Evolutionary conservation across 2,888 invertebrate genomes (phyloP), one percentile per base, ranked within the genome.

Genomic region (Orthosia cruda): DNA sequence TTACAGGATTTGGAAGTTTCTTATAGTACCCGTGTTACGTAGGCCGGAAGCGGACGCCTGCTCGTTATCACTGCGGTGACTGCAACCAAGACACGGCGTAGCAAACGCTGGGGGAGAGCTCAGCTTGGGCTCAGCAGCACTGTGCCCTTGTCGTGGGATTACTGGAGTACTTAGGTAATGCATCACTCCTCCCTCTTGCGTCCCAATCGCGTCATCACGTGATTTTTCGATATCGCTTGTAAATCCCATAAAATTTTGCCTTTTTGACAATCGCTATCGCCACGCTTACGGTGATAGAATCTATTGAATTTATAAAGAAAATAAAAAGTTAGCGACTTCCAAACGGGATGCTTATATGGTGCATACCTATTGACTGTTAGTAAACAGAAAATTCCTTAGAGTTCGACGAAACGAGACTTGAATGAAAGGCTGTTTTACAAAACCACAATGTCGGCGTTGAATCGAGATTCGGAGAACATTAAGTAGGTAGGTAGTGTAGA

Each of bases 381-480:
- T n/a, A n/a, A n/a, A n/a, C 20, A 18, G 49, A 64, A 15, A 40
- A 20, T 49, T 12, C n/a, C 20, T 7, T n/a, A 32, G 11, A 52
- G 26, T 52, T 3, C 49, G 2, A n/a, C 23, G 11, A 57, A 71
- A 57, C 5, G 23, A 23, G n/a, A 49, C 3, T 23, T 55, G 7
- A 49, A 64, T 40, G 40, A n/a, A 65, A 26, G 16, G 13, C 7
- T 40, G 23, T 75, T 63, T 55, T 18, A 66, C 40, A 49, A n/a
- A 45, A 18, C 26, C 49, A 18, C n/a, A 57, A 3, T 77, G 18
- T 20, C 12, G 18, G 2, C 49, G 18, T 57, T 11, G 49, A 66
- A 57, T 57, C 16, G 3, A 40, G 67, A 66, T 74, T 23, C 49
- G n/a, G 4, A 20, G 16, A 68, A 7, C 50, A 40, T 76, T 52